Base-by-base conservation (phyloP, 2,888 invertebrate genomes). In the Caradrina clavipalpis region DNA sequence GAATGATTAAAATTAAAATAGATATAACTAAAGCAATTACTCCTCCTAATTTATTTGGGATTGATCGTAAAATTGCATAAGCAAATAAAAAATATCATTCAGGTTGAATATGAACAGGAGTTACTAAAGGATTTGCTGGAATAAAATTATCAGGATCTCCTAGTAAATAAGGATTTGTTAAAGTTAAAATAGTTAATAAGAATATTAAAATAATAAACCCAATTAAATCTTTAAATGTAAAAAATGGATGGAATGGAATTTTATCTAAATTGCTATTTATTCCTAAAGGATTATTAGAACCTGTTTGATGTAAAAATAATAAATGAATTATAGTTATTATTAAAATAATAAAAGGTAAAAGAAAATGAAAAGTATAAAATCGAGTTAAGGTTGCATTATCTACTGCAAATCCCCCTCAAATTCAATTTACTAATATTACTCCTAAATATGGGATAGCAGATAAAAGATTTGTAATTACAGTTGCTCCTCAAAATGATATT, bases 31-130 rank as follows among this genome's bases (percentile, higher is more conserved):
- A 87, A 0, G 97, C 97, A 86, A 97, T 93, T 57, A 98, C 98
- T 76, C 98, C 98, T 63, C 98, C 97, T 94, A 98, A 88, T 96
- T 98, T 98, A 95, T 97, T 98, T 8, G 98, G 98, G 69, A 98
- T 97, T 50, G 98, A 97, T 35, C 98, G 98, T 87, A 98, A 83
- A 95, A 98, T 98, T 21, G 98, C 97, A 91, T 98, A 98, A 17
- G 98, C 98, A 96, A 98, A 98, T 96, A 98, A 91, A 87, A 98
- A 98, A 91, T 98, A 98, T 97, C 98, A 98, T 97, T 98, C 98
- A 56, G 98, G 98, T 96, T 98, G 97, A 95, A 98, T 98, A 88
- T 98, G 98, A 10, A 96, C 90, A 0, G 98, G 98, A 0, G 98
- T 98, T 19, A 97, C 96, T 94, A 97, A 86, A 0, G 97, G 96